A percentile compares a stretch with the other conserved stretches of the same genome.
Evolutionary conservation across 2,888 invertebrate genomes (phyloP).

Genomic region (Drosophila mayaguana): DNA sequence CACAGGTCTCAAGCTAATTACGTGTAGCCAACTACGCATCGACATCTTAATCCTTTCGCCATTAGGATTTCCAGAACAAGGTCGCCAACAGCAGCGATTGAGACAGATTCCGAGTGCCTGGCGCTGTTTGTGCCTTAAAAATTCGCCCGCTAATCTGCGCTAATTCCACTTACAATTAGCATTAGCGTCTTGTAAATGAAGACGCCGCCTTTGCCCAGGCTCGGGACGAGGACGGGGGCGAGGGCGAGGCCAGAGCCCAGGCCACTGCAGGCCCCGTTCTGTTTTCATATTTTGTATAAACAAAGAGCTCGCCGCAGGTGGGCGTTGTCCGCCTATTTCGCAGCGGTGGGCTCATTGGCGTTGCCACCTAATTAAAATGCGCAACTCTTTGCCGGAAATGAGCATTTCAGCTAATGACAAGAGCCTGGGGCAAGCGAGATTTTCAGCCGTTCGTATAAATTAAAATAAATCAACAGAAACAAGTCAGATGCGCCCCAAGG

Average conservation of each 20-base stretch:
- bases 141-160: constrained; percentile 67
- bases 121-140: constrained; percentile 33
- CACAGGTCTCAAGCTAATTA: constrained; percentile 16
- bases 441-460: constrained; percentile 51
- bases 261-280: constrained; percentile 48
- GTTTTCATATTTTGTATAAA: constrained; percentile 76
- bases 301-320: constrained; percentile 68
- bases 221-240: too few relatives aligned
- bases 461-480: constrained; percentile 53
- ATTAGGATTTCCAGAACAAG: constrained; percentile 57
- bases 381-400: constrained; percentile 78
- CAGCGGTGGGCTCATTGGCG: constrained; percentile 19
- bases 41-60: constrained; percentile 36
- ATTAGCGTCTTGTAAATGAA: constrained; percentile 73
- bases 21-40: constrained; percentile 18
- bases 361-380: constrained; percentile 75
- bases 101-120: constrained; percentile 53
- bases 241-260: neutral
- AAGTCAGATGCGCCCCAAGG: neutral
- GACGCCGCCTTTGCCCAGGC: constrained; percentile 25
- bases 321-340: constrained; percentile 22
- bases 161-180: constrained; percentile 80
- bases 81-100: constrained; percentile 43
- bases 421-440: constrained; percentile 41
- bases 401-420: constrained; percentile 77